Evolutionary conservation across 92 coral and sea anemone genomes (phyloP).

Genomic region (Phenganax subtilis): DNA sequence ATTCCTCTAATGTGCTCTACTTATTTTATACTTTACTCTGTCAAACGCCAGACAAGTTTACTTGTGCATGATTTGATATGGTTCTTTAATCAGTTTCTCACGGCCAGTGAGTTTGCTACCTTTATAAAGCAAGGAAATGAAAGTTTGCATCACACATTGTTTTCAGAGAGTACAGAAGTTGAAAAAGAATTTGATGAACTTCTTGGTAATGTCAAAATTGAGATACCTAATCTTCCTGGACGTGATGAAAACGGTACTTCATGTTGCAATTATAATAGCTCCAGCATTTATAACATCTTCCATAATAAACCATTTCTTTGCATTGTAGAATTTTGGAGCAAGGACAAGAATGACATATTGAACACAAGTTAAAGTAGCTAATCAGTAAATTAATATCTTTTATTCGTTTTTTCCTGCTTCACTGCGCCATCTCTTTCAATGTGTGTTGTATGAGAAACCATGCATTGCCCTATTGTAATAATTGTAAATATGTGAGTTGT

Average conservation of each 20-base stretch:
- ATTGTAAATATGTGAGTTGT: too few species aligned
- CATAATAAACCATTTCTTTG: not conserved
- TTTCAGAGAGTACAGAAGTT: constrained; percentile 41
- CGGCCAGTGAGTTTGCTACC: not conserved
- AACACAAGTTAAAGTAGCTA: not conserved
- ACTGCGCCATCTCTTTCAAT: too few species aligned
- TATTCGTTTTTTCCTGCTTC: too few species aligned
- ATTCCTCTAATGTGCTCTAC: too few species aligned
- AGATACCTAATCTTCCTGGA: constrained; percentile 11
- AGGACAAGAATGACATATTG: constrained; percentile 32
- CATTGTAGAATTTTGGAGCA: constrained; percentile 34
- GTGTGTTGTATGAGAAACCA: too few species aligned
- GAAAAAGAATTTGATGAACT: constrained; percentile 75
- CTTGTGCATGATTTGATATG: too few species aligned
- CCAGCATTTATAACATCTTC: not conserved
- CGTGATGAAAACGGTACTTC: constrained; percentile 21
- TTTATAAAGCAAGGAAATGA: not conserved
- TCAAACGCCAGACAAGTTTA: too few species aligned
- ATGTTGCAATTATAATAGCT: not conserved
- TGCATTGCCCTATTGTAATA: too few species aligned
- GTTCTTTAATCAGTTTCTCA: too few species aligned
- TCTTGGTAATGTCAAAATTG: constrained; percentile 54
- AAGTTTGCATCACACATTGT: not conserved
- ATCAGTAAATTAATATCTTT: too few species aligned
- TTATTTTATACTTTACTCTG: too few species aligned